Evolutionary conservation across 2,888 invertebrate species (phyloP).

Genomic region (Rhorus exstirpatorius): DNA sequence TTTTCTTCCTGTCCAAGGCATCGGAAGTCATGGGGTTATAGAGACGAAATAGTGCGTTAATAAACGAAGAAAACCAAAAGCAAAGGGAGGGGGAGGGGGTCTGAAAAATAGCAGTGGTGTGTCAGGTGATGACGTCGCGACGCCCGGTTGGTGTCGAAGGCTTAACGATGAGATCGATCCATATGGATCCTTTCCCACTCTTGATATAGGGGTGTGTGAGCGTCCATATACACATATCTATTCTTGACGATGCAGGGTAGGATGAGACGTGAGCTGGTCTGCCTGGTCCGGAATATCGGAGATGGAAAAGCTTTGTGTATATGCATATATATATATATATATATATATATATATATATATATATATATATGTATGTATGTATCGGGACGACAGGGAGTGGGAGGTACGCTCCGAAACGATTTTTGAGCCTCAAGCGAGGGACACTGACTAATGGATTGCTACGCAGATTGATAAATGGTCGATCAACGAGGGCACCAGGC

Average conservation of each 20-base stretch:
- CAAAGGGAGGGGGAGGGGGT: background rate
- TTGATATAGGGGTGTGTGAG: conserved; percentile 17
- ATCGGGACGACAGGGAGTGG: conserved; percentile 47
- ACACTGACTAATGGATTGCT: conserved; percentile 81
- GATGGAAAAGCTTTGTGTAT: conserved; percentile 31
- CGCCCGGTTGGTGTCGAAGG: conserved; percentile 58
- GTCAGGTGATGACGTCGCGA: conserved; percentile 59
- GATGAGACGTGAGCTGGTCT: conserved; percentile 38
- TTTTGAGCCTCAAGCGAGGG: conserved; percentile 76
- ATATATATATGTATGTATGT: conserved; percentile 12
- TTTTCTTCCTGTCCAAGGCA: conserved; percentile 6
- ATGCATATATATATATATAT: background rate
- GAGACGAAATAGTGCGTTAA: conserved; percentile 38
- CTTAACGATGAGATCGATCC: conserved; percentile 66
- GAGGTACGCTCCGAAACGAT: conserved; percentile 70
- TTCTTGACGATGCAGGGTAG: conserved; percentile 17
- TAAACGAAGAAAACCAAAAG: conserved; percentile 42
- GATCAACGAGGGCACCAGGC: conserved; percentile 66
- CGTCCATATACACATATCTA: conserved; percentile 21
- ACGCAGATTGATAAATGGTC: conserved; percentile 79
- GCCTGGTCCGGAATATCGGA: conserved; percentile 50
- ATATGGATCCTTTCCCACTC: conserved; percentile 49
- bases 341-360: background rate
- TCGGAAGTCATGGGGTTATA: background rate
- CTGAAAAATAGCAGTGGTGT: conserved; percentile 44